Evolutionary conservation across 2,888 invertebrate species (phyloP), one percentile per base, ranked within the genome.

Genomic region (Ernsta delagoae): DNA sequence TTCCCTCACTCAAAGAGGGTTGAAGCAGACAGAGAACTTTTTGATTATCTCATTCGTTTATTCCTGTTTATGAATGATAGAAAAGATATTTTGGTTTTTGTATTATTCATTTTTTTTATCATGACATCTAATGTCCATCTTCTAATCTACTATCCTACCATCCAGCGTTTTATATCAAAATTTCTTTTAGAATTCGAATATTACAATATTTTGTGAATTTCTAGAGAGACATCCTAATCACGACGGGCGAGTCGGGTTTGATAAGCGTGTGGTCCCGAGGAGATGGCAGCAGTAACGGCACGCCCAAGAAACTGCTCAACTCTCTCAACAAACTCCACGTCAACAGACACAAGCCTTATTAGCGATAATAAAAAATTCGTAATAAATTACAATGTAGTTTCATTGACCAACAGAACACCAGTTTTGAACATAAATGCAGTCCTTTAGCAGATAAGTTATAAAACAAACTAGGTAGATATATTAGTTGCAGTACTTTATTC

Each of bases 201-300:
- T 31, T 3, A 31, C 0, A 31, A 4, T 31, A 2, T 43, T 9
- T 45, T n/a, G 4, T n/a, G 11, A 45, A n/a, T 7, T 54, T 63
- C 56, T 83, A 96, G 95, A 91, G 89, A 36, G 95, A 95, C 74
- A 72, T 95, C 24, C 83, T 97, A 59, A 82, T 97, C 71, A 97
- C 96, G 8, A 95, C 95, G 24, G 97, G 97, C 4, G 97, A 97
- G 88, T 86, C 94, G n/a, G 96, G 96, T 11, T 85, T 95, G 54
- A 77, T 97, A 9, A 94, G 95, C 77, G 86, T 96, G 54, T 97
- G 97, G 97, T 24, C 62, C 11, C n/a, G 39, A 6, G 65, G 24
- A 12, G 36, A 16, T 2, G 57, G 54, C 3, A n/a, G 12, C 39
- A 72, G 3, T 56, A 72, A n/a, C 36, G 59, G 59, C 5, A 36